Base-by-base conservation (phyloP, 2,113 vertebrate species). In the Scomber scombrus region DNA sequence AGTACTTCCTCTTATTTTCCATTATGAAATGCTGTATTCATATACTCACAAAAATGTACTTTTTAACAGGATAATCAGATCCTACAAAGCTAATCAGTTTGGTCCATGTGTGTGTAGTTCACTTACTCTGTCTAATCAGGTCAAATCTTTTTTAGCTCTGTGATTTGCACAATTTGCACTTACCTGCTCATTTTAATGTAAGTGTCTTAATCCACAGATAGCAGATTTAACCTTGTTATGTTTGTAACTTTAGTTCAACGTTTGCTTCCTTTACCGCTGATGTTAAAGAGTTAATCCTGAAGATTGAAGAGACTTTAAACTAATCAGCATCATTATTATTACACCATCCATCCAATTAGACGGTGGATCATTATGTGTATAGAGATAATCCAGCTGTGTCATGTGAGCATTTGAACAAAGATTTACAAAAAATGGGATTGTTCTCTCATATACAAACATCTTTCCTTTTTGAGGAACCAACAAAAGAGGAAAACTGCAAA, bases 121-220 rank as follows among this genome's bases (percentile, higher is more conserved):
- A 40, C 34, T 40, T 40, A 6, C 6, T 2, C 50, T 47, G 2
- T 74, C 18, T 74, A 62, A 31, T 51, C 72, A 57, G 62, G 21
- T 70, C 2, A 70, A 69, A 26, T 26, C 23, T 49, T 3, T 19
- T 81, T 77, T 51, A 52, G 21, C 50, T 7, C n/a, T 56, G 11
- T 51, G 47, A 71, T 61, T 34, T 75, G 51, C 64, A 56, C 66
- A 56, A 10, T 73, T 78, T 74, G 57, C 62, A 81, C 78, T n/a
- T 40, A 15, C 56, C 16, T 68, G 55, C 47, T 69, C 6, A 63
- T 80, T 43, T 26, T 63, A 34, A 10, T 62, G 18, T 18, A 21
- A 29, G 54, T 75, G 16, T 75, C 12, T 67, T 61, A 51, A 67
- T 40, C 11, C 4, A 23, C 3, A 64, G 23, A 45, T 15, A 5